Percentiles rank a stretch among this genome's conserved stretches.
These are phyloP conservation scores for Drosophila sordidula DNA, from an alignment of 2,888 invertebrate species.

Conservation along the genomic window DNA sequence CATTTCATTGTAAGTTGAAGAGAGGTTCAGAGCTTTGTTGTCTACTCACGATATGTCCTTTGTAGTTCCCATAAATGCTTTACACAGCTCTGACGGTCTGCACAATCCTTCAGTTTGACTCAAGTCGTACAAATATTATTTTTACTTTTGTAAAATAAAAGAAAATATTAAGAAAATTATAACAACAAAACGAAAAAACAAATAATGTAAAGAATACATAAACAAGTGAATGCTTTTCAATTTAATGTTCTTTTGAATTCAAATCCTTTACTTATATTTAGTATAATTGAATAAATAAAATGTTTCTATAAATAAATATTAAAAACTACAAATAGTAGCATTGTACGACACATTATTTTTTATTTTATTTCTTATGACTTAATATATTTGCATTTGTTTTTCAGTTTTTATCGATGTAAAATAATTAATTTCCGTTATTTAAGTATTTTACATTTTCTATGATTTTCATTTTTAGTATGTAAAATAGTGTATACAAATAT, in stretches of 20 bases:
- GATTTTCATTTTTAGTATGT: conserved; percentile 59
- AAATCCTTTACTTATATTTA: conserved; percentile 10
- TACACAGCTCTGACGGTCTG: conserved; percentile 32
- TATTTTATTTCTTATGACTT: conserved; percentile 14
- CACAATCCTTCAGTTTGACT: conserved; percentile 44
- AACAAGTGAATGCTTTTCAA: conserved; percentile 57
- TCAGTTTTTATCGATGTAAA: conserved; percentile 35
- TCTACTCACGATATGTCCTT: conserved; percentile 2
- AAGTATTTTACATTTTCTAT: conserved; percentile 15
- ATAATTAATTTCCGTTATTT: conserved; percentile 36
- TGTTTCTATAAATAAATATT: conserved; percentile 35
- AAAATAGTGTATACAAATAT: conserved; percentile 80
- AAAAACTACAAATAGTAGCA: neutral
- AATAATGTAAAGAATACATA: conserved; percentile 51
- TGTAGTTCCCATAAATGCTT: conserved; percentile 80
- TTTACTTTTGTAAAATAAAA: conserved; percentile 61
- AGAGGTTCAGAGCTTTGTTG: too few relatives aligned
- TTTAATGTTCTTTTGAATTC: conserved; percentile 27
- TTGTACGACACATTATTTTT: conserved; percentile 46
- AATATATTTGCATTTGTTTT: conserved; percentile 1
- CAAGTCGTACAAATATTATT: conserved; percentile 65
- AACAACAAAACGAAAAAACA: conserved; percentile 6
- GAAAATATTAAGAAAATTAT: neutral
- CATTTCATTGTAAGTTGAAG: conserved; percentile 92
- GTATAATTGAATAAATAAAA: conserved; percentile 7